A percentile compares a stretch with the other conserved stretches of the same genome.
These are phyloP conservation scores for Scortum barcoo DNA, from an alignment of 2,113 vertebrate genomes.

Conservation along the genomic window DNA sequence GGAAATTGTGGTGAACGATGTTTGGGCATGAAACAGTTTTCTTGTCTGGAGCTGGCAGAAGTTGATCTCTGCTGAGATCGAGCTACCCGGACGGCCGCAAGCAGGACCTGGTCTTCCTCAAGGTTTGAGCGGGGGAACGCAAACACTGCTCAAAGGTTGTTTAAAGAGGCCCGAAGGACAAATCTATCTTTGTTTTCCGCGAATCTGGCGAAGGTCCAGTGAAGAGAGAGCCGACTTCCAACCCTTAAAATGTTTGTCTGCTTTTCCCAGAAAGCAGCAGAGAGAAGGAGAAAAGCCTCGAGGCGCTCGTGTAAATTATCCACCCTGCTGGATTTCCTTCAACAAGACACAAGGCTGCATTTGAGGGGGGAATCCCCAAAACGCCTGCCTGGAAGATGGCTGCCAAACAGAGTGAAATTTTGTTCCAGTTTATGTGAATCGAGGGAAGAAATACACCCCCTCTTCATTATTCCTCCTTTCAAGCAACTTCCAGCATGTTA, in stretches of 20 bases:
- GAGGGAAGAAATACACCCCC: not conserved
- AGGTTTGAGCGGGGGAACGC: constrained; percentile 1
- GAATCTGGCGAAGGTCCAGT: constrained; percentile 2
- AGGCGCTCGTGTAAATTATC: constrained; percentile 11
- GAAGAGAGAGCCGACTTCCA: not conserved
- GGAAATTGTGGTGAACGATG: not conserved
- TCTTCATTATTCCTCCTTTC: not conserved
- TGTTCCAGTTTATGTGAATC: constrained; percentile 2
- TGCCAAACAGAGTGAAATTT: constrained; percentile 1
- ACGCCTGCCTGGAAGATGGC: constrained; percentile 1
- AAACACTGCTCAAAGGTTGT: not conserved
- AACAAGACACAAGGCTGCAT: not conserved
- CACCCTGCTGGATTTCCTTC: constrained; percentile 36
- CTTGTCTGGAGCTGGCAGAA: not conserved
- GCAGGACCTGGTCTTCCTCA: not conserved
- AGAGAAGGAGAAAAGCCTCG: constrained; percentile 1
- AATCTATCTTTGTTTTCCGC: constrained; percentile 21
- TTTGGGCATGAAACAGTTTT: not conserved
- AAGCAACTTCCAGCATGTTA: not conserved
- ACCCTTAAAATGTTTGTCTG: not conserved
- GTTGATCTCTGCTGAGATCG: not conserved
- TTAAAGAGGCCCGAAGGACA: constrained; percentile 8
- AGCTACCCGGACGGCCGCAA: not conserved
- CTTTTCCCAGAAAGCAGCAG: constrained; percentile 30
- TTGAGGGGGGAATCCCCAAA: constrained; percentile 15